These are phyloP conservation scores for Drosophila albomicans DNA, from an alignment of 1,140 invertebrate species.

Conservation along the genomic window DNA sequence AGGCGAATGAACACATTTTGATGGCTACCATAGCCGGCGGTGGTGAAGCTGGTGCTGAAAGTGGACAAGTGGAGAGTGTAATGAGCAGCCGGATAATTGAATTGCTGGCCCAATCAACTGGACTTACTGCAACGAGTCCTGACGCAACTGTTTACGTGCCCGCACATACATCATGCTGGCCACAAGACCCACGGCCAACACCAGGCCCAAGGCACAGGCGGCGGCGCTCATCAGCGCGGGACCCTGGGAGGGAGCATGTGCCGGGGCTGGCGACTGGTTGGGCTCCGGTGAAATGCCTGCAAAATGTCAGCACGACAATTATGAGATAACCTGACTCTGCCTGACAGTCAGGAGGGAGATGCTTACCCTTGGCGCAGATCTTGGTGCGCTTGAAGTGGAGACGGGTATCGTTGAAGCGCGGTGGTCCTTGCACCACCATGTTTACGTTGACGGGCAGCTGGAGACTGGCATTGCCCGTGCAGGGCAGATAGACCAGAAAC, in stretches of 20 bases:
- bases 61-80: background rate
- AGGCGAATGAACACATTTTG: conserved; percentile 90
- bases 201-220: conserved; percentile 91
- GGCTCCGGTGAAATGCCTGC: conserved; percentile 80
- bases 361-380: conserved; percentile 92
- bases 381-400: conserved; percentile 94
- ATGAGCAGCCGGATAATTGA: conserved; percentile 28
- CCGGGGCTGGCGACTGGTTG: conserved; percentile 81
- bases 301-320: conserved; percentile 9
- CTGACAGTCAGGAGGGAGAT: background rate
- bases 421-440: conserved; percentile 89
- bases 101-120: conserved; percentile 18
- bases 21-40: conserved; percentile 89
- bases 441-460: conserved; percentile 93
- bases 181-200: conserved; percentile 89
- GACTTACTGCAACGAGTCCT: conserved; percentile 91
- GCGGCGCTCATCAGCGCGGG: conserved; percentile 86
- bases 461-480: conserved; percentile 88
- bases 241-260: conserved; percentile 81
- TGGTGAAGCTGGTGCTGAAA: conserved; percentile 88
- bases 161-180: conserved; percentile 91
- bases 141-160: conserved; percentile 90
- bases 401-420: conserved; percentile 88
- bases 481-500: conserved; percentile 91
- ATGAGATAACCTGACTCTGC: background rate